Base-by-base conservation (phyloP, 37 sponge, comb jelly and placozoan species). In the Halisarca cf. caerulea region DNA sequence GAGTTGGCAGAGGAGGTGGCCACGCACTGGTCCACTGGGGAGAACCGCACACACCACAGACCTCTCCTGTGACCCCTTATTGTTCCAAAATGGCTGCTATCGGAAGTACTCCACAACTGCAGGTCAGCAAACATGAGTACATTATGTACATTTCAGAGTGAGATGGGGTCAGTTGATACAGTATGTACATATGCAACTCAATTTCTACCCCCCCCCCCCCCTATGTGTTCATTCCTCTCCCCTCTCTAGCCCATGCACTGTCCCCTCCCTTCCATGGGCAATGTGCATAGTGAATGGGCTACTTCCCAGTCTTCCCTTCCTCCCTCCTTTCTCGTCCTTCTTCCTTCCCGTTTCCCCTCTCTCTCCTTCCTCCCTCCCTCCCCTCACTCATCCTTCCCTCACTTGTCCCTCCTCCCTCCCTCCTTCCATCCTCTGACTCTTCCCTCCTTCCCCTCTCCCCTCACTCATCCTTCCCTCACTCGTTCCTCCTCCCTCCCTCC, bases 1-100 rank as follows among this genome's bases (percentile, higher is more conserved):
- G 66, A 82, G 47, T 99, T 97, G 21, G 84, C 92, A 30, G 97
- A 96, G 25, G 88, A 81, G 33, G 96, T 94, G 6, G 89, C 79
- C 9, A 99, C 86, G 91, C 97, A 94, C 92, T 95, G 94, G 58
- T 97, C 98, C 11, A 96, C 88, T 7, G 99, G 99, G 41, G 97
- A 96, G 88, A 99, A 99, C 59, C 83, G 47, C 0, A 89, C 99
- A 83, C 91, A 88, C 99, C 99, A 99, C 17, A 99, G 78, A 1
- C 95, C 99, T 79, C 95, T 79, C 58, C 88, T 89, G 83, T 99
- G 99, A 7, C 99, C 99, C 68, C 80, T 47, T 36, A 96, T 51
- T 30, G 82, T 79, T 24, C 92, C 92, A 44, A 88, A 34, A 45
- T 91, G 66, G 3, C 59, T 27, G 1, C 97, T 94, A 58, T 92